Conservation (phyloP, 2,113 vertebrate species). For the Albula goreensis region DNA sequence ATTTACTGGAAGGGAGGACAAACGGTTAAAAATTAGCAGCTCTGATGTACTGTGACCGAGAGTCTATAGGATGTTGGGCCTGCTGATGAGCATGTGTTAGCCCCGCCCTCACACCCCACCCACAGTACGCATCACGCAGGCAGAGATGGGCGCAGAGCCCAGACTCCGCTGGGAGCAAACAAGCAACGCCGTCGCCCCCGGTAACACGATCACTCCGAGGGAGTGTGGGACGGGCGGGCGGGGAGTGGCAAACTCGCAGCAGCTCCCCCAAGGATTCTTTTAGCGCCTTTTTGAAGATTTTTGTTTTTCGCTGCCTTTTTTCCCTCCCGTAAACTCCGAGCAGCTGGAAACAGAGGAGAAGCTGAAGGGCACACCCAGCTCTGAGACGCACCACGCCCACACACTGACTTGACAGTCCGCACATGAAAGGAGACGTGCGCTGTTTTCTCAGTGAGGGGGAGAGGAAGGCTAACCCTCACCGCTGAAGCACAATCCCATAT, state of each 20-base stretch:
- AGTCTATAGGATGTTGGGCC: too few relatives aligned
- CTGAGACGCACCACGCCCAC: background rate
- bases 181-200: background rate
- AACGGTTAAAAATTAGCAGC: background rate
- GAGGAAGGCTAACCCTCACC: too few relatives aligned
- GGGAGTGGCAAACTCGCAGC: background rate
- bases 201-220: background rate
- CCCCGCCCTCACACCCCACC: background rate
- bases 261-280: constrained; percentile 35
- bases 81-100: background rate
- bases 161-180: background rate
- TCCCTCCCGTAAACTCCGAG: constrained; percentile 4
- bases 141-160: background rate
- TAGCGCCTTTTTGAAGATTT: constrained; percentile 7
- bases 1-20: constrained; percentile 69
- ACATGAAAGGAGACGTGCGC: too few relatives aligned
- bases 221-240: background rate
- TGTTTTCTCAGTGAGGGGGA: too few relatives aligned
- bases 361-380: constrained; percentile 20
- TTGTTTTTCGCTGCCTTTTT: background rate
- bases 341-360: constrained; percentile 34
- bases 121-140: background rate
- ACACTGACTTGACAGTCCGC: too few relatives aligned
- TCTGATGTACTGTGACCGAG: too few relatives aligned
- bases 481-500: too few relatives aligned